Percentiles rank a stretch among this genome's conserved stretches.
phyloP scores from a whole-genome alignment of 2,888 invertebrate genomes.

The Drosophila monieri region DNA sequence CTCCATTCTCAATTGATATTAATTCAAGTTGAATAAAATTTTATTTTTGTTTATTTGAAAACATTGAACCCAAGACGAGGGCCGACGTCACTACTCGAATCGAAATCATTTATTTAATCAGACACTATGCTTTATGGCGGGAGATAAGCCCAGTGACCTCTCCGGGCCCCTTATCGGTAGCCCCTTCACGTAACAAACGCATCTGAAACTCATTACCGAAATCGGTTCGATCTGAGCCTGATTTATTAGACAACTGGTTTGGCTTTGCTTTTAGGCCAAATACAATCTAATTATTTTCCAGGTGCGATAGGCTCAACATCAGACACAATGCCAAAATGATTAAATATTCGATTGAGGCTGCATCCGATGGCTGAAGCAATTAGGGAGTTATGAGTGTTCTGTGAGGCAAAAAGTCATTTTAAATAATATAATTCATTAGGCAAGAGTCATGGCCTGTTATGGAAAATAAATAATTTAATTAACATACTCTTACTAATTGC shows the following conservation, averaged over 20 bases:
- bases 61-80: conserved; percentile 69
- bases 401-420: conserved; percentile 10
- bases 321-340: conserved; percentile 33
- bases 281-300: conserved; percentile 42
- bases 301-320: conserved; percentile 20
- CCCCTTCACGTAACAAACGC: conserved; percentile 28
- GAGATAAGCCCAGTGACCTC: conserved; percentile 44
- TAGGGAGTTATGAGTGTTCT: conserved; percentile 32
- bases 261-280: conserved; percentile 34
- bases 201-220: conserved; percentile 31
- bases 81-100: conserved; percentile 10
- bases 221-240: conserved; percentile 19
- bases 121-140: conserved; percentile 53
- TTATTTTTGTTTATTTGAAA: conserved; percentile 65
- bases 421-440: neutral
- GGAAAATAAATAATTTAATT: neutral
- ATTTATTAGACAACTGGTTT: conserved; percentile 31
- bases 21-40: conserved; percentile 77
- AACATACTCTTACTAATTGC: neutral
- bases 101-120: conserved; percentile 72
- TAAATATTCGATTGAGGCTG: conserved; percentile 16
- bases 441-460: neutral
- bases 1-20: conserved; percentile 70
- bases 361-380: conserved; percentile 41
- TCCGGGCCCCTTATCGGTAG: conserved; percentile 7